Base-by-base conservation (phyloP, 2,797 vertebrate species). In the Pipistrellus pygmaeus region DNA sequence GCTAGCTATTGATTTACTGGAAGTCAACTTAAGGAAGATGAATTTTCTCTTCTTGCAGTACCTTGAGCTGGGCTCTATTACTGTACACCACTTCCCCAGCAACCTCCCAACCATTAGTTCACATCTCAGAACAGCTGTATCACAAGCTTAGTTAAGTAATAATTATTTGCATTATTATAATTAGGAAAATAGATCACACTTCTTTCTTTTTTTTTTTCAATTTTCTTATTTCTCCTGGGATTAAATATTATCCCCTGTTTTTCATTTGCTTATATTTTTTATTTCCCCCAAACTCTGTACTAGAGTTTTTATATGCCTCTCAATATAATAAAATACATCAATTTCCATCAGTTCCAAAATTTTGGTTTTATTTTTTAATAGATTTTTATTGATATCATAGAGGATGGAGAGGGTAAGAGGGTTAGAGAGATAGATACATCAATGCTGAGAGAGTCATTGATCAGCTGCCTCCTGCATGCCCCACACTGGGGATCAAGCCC, bases 61-160 rank as follows among this genome's bases (percentile, higher is more conserved):
- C n/a, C 12, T 21, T 8, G 23, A 46, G 8, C 60, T 6, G n/a
- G 20, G 30, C 30, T 48, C n/a, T 35, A 17, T 66, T 32, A 25
- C 30, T 15, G 20, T 25, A 1, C 0, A 9, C 3, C n/a, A 1
- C 15, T 25, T 51, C 3, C 1, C 27, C n/a, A 69, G 48, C 32
- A 30, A 8, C 80, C 6, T 10, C 8, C 21, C 3, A 10, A 1
- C 53, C n/a, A 30, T 10, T 6, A 51, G 8, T 6, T 21, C 12
- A 20, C n/a, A 23, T 32, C 6, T 85, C 66, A 38, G 1, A 32
- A 53, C 2, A 64, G 44, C 64, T 32, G 2, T 48, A 30, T 27
- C 5, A n/a, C 6, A 35, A 62, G 5, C 46, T 72, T 71, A 32
- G 9, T 89, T 92, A 66, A 76, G 15, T 53, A 69, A 51, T 55